Evolutionary conservation across 30 jellyfish, hydroid and myxozoan genomes (phyloP), one percentile per base, ranked within the genome.

Genomic region (Aurelia aurita complex sp. Pacific): DNA sequence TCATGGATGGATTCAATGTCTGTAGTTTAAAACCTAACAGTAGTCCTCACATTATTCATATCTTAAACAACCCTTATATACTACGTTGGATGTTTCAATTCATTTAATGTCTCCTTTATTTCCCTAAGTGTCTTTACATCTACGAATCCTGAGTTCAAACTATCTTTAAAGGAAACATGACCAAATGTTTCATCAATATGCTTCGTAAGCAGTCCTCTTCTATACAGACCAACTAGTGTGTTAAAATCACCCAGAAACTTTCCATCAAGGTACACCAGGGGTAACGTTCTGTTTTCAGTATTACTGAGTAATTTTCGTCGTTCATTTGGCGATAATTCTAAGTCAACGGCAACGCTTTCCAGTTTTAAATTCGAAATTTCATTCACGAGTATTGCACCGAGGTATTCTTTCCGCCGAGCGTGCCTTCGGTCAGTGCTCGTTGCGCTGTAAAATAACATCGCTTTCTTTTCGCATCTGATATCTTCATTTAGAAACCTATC

Each of bases 391-490:
- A 88, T 51, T 29, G 87, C 55, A 19, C 63, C 93, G 43, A 94
- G 73, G 64, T 76, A 69, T 14, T 80, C 82, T 62, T 80, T 67
- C 59, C 91, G 79, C n/a, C 87, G 64, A 60, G 76, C 38, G 54
- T 88, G 94, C 18, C 76, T 69, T 34, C 43, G 23, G 53, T 85
- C 91, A 8, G 81, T 54, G 64, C 96, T 71, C 9, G 96, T 94
- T 15, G 97, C 97, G 54, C 97, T 88, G 89, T 80, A 94, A 70
- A 80, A 94, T 76, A 94, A 11, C 33, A 72, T 69, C 17, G 88
- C 97, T 32, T 83, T 35, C 46, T 63, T 73, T 10, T 77, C 97
- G 13, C 43, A 16, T 14, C 10, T 79, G 2, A 54, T 16, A 29
- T 69, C 90, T 13, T 76, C 83, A 67, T 66, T 77, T 5, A 87